Evolutionary conservation across 2,113 vertebrate genomes (phyloP), one percentile per base, ranked within the genome.

Genomic region (Alouatta palliata): DNA sequence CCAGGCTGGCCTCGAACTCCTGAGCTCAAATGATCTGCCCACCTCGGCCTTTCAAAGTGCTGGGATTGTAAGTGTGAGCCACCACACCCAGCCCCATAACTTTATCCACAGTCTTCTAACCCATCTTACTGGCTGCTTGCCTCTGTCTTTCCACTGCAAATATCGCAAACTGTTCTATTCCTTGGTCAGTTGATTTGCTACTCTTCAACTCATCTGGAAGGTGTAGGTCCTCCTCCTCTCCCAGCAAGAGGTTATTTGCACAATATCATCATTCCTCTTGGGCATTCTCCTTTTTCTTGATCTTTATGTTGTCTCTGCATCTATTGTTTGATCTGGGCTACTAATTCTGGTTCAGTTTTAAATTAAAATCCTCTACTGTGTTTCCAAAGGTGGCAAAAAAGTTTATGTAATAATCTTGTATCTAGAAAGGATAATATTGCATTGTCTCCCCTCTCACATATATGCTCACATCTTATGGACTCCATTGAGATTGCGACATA

Each of bases 331-430:
- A 93, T 73, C 70, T 1, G 79, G 54, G 84, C 25, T 82, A 25
- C 68, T 90, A 66, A 75, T 88, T 89, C 66, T 87, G 23, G 71
- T 68, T 93, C 30, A 49, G 5, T 79, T 90, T 93, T 76, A 96
- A 93, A 93, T 87, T 90, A 27, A 96, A 79, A 66, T 75, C 37
- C 52, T 91, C 84, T n/a, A 25, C 66, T 68, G 82, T 96, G 25
- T 93, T 91, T 83, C 30, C 30, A 58, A 37, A 71, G 16, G 5
- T 87, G 45, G 32, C 70, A 96, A 64, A 87, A 37, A 79, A 81
- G 20, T 70, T 91, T 19, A 54, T 81, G 43, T 81, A 64, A 79
- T 20, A 9, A 83, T 21, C 86, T 91, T 75, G 2, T 79, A 73
- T 87, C n/a, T 93, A 30, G 45, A 56, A 87, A 71, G 49, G 13